Base-by-base conservation (phyloP, 2,888 invertebrate species). In the Pammene fasciana region DNA sequence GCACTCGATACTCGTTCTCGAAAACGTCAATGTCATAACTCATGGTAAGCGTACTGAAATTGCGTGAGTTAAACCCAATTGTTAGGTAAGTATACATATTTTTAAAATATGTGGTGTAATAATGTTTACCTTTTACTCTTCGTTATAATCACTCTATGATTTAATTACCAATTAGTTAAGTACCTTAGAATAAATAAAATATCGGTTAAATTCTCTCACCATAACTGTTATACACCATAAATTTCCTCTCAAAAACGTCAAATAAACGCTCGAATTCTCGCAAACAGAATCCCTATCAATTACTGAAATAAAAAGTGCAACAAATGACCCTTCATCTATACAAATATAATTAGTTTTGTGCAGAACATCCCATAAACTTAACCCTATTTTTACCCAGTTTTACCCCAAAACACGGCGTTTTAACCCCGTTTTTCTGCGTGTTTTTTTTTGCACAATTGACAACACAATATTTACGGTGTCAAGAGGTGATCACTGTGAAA, bases 261-360 rank as follows among this genome's bases (percentile, higher is more conserved):
- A 75, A 79, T 73, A 82, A 79, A 80, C 70, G 74, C 77, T 80
- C 57, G 72, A 82, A 83, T 82, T 82, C 71, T 73, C 73, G 79
- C 82, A 82, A 84, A 84, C 79, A 84, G 74, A 78, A 82, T 81
- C 85, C 84, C 84, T 83, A 80, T 83, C 80, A 81, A 76, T 83
- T 79, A 81, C 82, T 72, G 73, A 75, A 79, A 73, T 73, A 76
- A 77, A 83, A 83, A 81, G 78, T 75, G 75, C 79, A 81, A 75
- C 74, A 84, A 84, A 85, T 84, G 79, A 84, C 84, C 83, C 81
- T 78, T 74, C 78, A 78, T 75, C 85, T 77, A 91, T 91, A 91
- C 92, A 89, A 91, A 88, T 80, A 88, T 89, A 91, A 92, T 92
- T 92, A 92, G 90, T 87, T 84, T 86, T 85, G 86, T 86, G 77